Base-by-base conservation (phyloP, 2,113 vertebrate genomes). In the Gadus macrocephalus region DNA sequence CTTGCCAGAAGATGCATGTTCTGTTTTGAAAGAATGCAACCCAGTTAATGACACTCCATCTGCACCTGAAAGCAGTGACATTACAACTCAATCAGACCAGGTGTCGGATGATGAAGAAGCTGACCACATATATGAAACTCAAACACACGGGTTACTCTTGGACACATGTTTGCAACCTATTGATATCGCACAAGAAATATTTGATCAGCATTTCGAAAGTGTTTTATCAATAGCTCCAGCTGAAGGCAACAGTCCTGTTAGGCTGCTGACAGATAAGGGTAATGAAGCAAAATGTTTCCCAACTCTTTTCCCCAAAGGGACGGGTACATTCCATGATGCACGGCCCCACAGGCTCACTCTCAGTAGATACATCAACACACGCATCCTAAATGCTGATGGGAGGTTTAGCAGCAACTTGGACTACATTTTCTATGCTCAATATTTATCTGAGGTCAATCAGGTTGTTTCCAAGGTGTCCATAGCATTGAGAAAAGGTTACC, bases 261-360 rank as follows among this genome's bases (percentile, higher is more conserved):
- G 20, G 4, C 4, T 77, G 11, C 20, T 77, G 6, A 2, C 20
- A 0, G 76, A 78, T 61, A 38, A 70, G 53, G 61, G 68, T 0
- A 78, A 75, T 62, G 65, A 75, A 8, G 72, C 65, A 2, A 74
- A 78, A 65, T 64, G 69, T 62, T 78, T 78, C 20, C 72, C 61
- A 69, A 65, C 53, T 27, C 55, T 20, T 35, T 9, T 20, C 20
- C 20, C 20, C 20, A 20, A 20, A 20, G 20, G 20, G 20, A 20
- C 20, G 1, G 20, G 20, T 20, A 20, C 20, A 20, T 20, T 20
- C 20, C 20, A 20, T 20, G 20, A 20, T 20, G 20, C 20, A 20
- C 63, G 70, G 28, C 9, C 49, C 16, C 9, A 64, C 64, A 77
- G 69, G 55, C 25, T 68, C 6, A 73, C 64, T 15, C 31, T 74